These are phyloP conservation scores for Dasyprocta punctata DNA, from an alignment of 2,113 vertebrate genomes.

Conservation along the genomic window DNA sequence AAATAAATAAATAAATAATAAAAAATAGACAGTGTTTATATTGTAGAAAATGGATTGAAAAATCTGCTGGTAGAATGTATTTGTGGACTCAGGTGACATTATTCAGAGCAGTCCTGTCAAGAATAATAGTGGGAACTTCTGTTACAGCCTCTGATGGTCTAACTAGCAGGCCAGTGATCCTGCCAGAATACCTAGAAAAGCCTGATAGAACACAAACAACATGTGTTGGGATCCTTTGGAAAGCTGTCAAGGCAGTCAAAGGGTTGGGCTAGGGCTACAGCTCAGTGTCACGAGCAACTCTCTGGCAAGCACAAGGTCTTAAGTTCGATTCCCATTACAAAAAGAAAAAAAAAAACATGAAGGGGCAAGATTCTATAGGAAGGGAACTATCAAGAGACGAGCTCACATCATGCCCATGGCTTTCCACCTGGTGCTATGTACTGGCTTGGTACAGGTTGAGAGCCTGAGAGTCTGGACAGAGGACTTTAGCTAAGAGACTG, in stretches of 20 bases:
- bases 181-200: neutral
- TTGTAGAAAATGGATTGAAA: slow-evolving; percentile 12
- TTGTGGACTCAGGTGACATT: slow-evolving; percentile 42
- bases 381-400: neutral
- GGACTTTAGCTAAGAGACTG: neutral
- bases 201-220: neutral
- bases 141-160: neutral
- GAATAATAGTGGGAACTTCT: slow-evolving; percentile 13
- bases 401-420: neutral
- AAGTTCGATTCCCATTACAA: no score
- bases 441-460: neutral
- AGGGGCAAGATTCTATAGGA: neutral
- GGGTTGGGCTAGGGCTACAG: no score
- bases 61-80: neutral
- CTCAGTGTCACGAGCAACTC: no score
- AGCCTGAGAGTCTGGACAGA: neutral
- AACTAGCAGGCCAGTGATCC: neutral
- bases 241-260: neutral
- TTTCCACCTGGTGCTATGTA: neutral
- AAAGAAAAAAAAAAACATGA: no score
- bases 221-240: neutral
- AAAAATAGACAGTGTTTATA: neutral
- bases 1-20: no score
- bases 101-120: neutral
- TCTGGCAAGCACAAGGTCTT: no score